Base-by-base conservation (phyloP, 2,113 vertebrate species). In the Emydocephalus ijimae region DNA sequence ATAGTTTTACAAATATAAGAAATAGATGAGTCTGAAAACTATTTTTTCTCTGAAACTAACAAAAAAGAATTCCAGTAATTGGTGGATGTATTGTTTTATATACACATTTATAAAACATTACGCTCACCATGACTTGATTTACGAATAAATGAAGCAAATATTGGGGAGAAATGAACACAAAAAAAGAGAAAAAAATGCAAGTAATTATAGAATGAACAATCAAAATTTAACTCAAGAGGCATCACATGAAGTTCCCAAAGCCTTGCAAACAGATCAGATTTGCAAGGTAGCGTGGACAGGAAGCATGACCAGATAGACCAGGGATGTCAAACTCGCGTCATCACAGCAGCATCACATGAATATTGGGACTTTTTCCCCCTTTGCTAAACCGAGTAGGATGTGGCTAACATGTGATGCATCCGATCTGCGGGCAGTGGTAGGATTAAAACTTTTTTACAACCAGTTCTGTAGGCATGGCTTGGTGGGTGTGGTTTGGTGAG, bases 1-100 rank as follows among this genome's bases (percentile, higher is more conserved):
- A 34, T 96, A 96, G 96, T 96, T 94, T 94, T 96, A 96, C 24
- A 45, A 86, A 26, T 6, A 10, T 21, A 88, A 59, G 96, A 89
- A 52, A 94, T 91, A 89, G n/a, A 55, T 74, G 50, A 96, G 94
- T 95, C 24, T 5, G n/a, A 91, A 91, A 94, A 93, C 95, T 93
- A 9, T 1, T 81, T 81, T 92, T 96, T 95, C 94, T 48, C 34
- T 55, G 20, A 90, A 94, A 89, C 59, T 95, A 96, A 96, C 91
- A 89, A 96, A 95, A 94, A 92, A 39, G 94, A 93, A 95, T 5
- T 69, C 61, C 29, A 69, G 24, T 15, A n/a, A n/a, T 14, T 69
- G 29, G 29, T 15, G 64, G 64, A 69, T n/a, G 29, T 69, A 69
- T 15, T 69, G 29, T 69, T 69, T 69, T n/a, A 69, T n/a, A 69